Evolutionary conservation across 2,888 invertebrate genomes (phyloP).

Genomic region (Leptinotarsa haldemani): DNA sequence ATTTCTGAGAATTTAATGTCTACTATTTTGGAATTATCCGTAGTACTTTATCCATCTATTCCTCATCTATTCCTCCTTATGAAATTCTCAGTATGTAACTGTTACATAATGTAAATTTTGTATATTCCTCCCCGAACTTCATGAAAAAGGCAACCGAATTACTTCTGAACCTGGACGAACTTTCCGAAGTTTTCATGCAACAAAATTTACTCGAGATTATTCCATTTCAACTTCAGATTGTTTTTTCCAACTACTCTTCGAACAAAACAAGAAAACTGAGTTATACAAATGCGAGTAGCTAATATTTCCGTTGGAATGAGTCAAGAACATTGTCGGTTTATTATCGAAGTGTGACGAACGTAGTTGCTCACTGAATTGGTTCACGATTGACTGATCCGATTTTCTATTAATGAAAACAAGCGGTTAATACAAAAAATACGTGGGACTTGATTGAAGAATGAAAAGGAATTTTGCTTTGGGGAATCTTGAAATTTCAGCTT

Average conservation of each 20-base stretch:
- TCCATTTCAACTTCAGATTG: not conserved
- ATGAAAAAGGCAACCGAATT: too few species aligned
- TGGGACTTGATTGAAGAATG: conserved; percentile 1
- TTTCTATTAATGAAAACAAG: conserved; percentile 10
- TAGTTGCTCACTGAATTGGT: conserved; percentile 2
- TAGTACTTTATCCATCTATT: too few species aligned
- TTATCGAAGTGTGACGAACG: not conserved
- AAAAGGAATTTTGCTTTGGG: not conserved
- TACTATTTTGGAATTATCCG: too few species aligned
- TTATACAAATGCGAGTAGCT: not conserved
- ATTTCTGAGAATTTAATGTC: too few species aligned
- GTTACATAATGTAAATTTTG: too few species aligned
- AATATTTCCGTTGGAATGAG: conserved; percentile 1
- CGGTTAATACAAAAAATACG: conserved; percentile 14
- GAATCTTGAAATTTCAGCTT: not conserved
- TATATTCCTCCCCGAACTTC: too few species aligned
- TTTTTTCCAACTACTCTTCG: not conserved
- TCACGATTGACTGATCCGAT: conserved; percentile 14
- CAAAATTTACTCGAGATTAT: not conserved
- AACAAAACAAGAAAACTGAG: not conserved
- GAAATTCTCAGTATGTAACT: too few species aligned
- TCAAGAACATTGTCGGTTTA: not conserved
- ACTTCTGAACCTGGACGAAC: too few species aligned
- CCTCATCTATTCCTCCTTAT: too few species aligned
- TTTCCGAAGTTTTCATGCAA: too few species aligned